These are phyloP conservation scores for Noctilio leporinus DNA, from an alignment of 2,113 vertebrate species.

Conservation along the genomic window DNA sequence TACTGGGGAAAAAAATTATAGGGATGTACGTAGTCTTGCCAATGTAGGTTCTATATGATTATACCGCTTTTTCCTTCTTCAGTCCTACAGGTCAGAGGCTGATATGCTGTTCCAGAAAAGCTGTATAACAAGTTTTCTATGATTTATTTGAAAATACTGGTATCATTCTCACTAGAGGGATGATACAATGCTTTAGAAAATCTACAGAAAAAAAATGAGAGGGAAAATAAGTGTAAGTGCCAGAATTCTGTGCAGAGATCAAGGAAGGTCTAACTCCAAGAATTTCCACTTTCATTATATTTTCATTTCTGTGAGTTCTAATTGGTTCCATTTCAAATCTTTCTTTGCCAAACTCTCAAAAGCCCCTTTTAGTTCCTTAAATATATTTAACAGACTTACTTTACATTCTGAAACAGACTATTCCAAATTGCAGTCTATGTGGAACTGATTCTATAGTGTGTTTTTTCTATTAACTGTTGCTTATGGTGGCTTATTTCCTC, in stretches of 20 bases:
- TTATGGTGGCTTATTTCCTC: background rate
- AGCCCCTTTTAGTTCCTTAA: constrained; percentile 16
- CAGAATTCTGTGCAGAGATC: background rate
- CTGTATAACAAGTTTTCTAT: background rate
- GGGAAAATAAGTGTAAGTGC: background rate
- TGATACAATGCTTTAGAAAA: background rate
- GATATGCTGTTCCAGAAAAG: background rate
- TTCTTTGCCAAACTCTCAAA: background rate
- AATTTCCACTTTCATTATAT: background rate
- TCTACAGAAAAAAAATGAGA: background rate
- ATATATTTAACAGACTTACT: constrained; percentile 11
- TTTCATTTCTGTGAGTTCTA: constrained; percentile 9
- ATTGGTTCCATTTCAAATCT: constrained; percentile 14
- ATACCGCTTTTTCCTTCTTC: background rate
- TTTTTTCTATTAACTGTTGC: constrained; percentile 11
- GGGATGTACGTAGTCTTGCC: background rate
- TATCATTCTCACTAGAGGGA: background rate
- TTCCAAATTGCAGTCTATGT: background rate
- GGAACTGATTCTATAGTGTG: background rate
- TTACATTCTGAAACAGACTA: background rate
- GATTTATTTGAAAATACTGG: background rate
- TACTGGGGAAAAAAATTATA: background rate
- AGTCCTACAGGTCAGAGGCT: background rate
- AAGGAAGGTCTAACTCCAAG: background rate
- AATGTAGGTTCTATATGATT: background rate